Evolutionary conservation across 2,797 vertebrate genomes (phyloP).

Genomic region (Manis crassicaudata): DNA sequence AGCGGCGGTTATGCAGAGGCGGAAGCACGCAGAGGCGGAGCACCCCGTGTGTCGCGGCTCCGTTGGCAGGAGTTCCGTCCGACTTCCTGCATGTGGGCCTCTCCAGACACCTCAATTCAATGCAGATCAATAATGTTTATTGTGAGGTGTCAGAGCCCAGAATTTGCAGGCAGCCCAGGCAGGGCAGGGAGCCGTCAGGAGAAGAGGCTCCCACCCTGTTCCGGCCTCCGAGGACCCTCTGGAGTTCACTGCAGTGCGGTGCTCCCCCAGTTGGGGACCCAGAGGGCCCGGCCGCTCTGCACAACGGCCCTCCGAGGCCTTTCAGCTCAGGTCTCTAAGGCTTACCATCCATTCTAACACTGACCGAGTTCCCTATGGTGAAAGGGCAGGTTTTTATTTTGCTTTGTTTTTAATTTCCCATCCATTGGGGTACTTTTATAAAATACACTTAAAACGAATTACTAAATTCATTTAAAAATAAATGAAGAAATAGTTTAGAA

Average conservation of each 20-base stretch:
- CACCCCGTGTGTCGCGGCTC: accelerated
- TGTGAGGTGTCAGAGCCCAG: neutral
- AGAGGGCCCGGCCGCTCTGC: neutral
- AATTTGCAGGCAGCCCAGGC: neutral
- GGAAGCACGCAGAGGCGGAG: neutral
- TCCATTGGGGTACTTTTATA: neutral
- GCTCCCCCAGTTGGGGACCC: neutral
- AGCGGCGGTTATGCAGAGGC: accelerated
- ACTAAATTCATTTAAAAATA: neutral
- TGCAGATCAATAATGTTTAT: neutral
- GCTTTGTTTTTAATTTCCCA: neutral
- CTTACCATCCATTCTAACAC: neutral
- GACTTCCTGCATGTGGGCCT: neutral
- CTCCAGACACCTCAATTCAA: neutral
- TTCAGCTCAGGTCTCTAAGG: neutral
- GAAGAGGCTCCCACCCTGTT: neutral
- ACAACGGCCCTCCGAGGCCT: neutral
- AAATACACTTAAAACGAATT: neutral
- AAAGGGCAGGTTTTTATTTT: neutral
- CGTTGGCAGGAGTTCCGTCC: neutral
- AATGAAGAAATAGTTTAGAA: neutral
- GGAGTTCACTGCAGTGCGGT: accelerated
- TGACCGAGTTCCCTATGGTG: neutral
- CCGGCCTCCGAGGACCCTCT: neutral
- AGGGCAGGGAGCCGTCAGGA: neutral